Base-by-base conservation (phyloP, 2,888 invertebrate species). In the Volucella inanis region DNA sequence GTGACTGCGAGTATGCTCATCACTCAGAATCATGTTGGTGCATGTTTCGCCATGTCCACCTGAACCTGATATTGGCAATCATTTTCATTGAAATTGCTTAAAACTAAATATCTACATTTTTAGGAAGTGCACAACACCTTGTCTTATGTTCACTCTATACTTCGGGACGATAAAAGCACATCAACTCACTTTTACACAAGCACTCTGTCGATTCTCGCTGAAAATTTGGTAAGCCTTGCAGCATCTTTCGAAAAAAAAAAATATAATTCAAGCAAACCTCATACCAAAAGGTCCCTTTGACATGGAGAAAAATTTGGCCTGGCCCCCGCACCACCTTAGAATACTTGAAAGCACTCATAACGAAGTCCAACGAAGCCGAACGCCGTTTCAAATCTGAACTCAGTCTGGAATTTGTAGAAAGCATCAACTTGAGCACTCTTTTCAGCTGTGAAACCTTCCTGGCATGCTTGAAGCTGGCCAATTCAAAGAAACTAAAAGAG, bases 371-470 rank as follows among this genome's bases (percentile, higher is more conserved):
- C 39, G 90, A 90, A 11, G 90, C 91, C 0, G 92, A 92, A 74
- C 78, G 87, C 43, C 90, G 91, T 0, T 92, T 87, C 57, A 89
- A 88, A 61, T 88, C 88, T 9, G 88, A 89, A 55, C 38, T 89
- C 41, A 87, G 89, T 41, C 62, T 90, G 15, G 88, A 89, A 10
- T 92, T 92, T 41, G 87, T 87, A 0, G 87, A 88, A 4, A 88
- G 89, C 55, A 89, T 92, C 18, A 89, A 92, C 81, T 87, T 92
- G 2, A 82, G 88, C 8, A 89, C 89, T 0, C 89, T 92, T 1
- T 92, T 89, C 77, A 92, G 91, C 87, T 90, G 91, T 55, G 90
- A 92, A 75, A 90, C 91, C 54, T 89, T 92, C 39, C 45, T 92
- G 39, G 90, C 92, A 8, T 89, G 90, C 50, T 85, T 92, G 1